Evolutionary conservation across 2,113 vertebrate genomes (phyloP).

Genomic region (Lophochroa leadbeateri): DNA sequence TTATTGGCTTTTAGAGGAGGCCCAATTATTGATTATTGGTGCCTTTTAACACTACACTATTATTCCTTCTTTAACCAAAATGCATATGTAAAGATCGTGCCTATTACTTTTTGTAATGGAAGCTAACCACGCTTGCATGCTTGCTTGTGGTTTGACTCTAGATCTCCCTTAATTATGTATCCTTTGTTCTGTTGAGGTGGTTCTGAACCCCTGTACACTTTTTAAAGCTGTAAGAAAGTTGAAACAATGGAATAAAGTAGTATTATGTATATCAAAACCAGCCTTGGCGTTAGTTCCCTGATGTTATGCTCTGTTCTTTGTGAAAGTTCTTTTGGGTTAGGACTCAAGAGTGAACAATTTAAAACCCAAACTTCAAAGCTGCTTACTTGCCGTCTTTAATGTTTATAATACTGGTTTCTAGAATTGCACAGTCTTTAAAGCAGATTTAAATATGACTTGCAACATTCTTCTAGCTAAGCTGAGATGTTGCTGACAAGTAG

Average conservation of each 20-base stretch:
- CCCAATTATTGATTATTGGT: conserved; percentile 56
- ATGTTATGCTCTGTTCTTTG: not conserved
- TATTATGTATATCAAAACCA: conserved; percentile 65
- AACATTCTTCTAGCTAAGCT: not conserved
- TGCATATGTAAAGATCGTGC: conserved; percentile 66
- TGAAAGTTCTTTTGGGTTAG: not conserved
- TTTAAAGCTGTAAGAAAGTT: conserved; percentile 74
- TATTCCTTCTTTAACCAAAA: conserved; percentile 69
- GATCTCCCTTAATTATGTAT: conserved; percentile 27
- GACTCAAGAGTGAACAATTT: not conserved
- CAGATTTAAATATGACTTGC: not conserved
- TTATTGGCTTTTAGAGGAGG: conserved; percentile 63
- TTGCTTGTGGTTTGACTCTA: conserved; percentile 61
- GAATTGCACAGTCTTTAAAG: not conserved
- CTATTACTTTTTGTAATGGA: conserved; percentile 66
- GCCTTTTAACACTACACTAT: conserved; percentile 66
- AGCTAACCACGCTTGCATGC: conserved; percentile 53
- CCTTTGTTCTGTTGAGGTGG: conserved; percentile 64
- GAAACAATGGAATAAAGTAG: conserved; percentile 75
- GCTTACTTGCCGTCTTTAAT: not conserved
- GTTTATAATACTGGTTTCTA: not conserved
- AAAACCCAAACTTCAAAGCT: not conserved
- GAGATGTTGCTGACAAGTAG: not conserved
- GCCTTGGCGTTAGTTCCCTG: conserved; percentile 67
- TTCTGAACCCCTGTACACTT: conserved; percentile 74